Conservation (phyloP, 2,888 invertebrate species). For the Cerceris ruficornis region DNA sequence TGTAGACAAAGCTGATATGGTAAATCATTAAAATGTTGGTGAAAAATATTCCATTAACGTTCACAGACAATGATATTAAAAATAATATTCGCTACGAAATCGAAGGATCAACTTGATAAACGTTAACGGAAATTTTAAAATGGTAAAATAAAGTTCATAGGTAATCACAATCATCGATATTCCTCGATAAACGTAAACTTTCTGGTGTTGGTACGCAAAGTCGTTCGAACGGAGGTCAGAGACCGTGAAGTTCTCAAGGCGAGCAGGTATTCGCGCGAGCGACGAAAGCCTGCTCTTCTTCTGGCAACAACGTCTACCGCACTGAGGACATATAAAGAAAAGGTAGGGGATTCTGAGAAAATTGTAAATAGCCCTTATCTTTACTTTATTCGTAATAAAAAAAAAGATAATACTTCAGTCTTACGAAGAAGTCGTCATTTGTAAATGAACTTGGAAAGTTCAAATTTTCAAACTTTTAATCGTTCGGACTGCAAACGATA, state of each 20-base stretch:
- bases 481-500: too few relatives aligned
- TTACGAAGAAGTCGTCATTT: too few relatives aligned
- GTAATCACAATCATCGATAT: slow-evolving; percentile 8
- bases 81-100: too few relatives aligned
- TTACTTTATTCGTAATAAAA: not conserved
- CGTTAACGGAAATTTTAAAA: not conserved
- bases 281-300: slow-evolving; percentile 33
- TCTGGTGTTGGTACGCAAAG: slow-evolving; percentile 11
- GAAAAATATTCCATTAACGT: too few relatives aligned
- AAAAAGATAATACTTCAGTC: too few relatives aligned
- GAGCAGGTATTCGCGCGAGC: slow-evolving; percentile 61
- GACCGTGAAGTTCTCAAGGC: slow-evolving; percentile 76
- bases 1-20: too few relatives aligned
- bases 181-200: slow-evolving; percentile 15
- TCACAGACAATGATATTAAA: too few relatives aligned
- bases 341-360: slow-evolving; percentile 19
- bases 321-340: not conserved
- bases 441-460: too few relatives aligned
- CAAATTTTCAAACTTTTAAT: too few relatives aligned
- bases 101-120: too few relatives aligned
- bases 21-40: too few relatives aligned
- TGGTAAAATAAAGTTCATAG: not conserved
- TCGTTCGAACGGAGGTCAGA: slow-evolving; percentile 74
- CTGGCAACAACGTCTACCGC: not conserved
- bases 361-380: slow-evolving; percentile 1